A percentile compares a stretch with the other conserved stretches of the same genome.
These are phyloP conservation scores for Chelonus insularis DNA, from an alignment of 1,140 invertebrate species.

Conservation along the genomic window DNA sequence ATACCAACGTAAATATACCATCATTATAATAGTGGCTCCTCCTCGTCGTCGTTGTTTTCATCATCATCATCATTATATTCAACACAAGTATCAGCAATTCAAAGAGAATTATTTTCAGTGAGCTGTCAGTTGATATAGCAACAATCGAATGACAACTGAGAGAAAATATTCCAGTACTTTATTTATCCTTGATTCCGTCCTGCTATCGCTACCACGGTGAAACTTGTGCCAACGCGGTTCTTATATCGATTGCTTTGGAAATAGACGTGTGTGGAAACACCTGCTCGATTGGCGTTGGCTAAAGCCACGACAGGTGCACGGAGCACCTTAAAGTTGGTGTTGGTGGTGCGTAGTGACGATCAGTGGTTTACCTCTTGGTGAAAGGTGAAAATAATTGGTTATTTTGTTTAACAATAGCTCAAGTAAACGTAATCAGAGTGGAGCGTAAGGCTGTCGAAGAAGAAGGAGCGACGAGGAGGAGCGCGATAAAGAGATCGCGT, in stretches of 20 bases:
- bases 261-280: slow-evolving; percentile 36
- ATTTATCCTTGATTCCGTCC: slow-evolving; percentile 9
- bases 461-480: slow-evolving; percentile 11
- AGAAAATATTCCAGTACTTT: neutral
- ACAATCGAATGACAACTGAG: no score
- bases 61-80: no score
- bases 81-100: no score
- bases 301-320: slow-evolving; percentile 27
- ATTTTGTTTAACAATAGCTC: no score
- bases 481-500: slow-evolving; percentile 9
- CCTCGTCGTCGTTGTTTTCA: neutral
- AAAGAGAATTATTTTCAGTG: no score
- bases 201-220: slow-evolving; percentile 10
- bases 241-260: slow-evolving; percentile 37
- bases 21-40: neutral
- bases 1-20: neutral
- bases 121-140: no score
- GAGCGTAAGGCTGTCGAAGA: neutral
- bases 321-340: slow-evolving; percentile 11
- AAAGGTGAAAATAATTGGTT: neutral
- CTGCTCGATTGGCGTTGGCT: slow-evolving; percentile 27
- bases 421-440: neutral
- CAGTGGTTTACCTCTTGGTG: neutral
- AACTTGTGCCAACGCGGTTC: slow-evolving; percentile 16
- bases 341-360: neutral